Conservation (phyloP, 2,113 vertebrate genomes). For the Poicephalus meyeri region DNA sequence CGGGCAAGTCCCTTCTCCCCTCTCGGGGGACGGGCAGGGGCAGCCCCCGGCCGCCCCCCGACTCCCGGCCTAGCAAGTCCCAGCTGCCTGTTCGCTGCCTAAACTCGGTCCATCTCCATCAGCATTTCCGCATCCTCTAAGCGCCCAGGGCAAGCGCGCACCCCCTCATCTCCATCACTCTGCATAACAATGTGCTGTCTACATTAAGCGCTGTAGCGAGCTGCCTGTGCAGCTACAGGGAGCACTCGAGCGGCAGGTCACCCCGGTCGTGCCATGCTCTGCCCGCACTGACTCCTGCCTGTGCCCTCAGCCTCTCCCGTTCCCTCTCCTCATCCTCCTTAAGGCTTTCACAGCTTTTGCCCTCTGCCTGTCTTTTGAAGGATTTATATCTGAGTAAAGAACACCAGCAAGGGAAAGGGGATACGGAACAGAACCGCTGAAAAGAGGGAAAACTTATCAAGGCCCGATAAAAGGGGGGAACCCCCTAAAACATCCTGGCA, state of each 20-base stretch:
- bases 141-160: not conserved
- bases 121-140: not conserved
- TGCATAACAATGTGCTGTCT: rapidly evolving
- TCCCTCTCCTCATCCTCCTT: rapidly evolving
- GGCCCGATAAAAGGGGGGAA: not conserved
- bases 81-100: not conserved
- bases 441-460: not conserved
- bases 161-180: rapidly evolving
- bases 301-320: not conserved
- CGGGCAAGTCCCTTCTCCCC: not conserved
- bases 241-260: not conserved
- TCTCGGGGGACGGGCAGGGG: not conserved
- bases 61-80: not conserved
- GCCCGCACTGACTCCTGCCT: not conserved
- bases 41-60: not conserved
- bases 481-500: not conserved
- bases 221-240: not conserved
- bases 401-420: not conserved
- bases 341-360: not conserved
- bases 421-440: rapidly evolving
- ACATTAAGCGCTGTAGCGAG: rapidly evolving
- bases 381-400: not conserved
- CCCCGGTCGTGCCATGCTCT: rapidly evolving
- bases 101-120: rapidly evolving
- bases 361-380: not conserved